A percentile compares a stretch with the other conserved stretches of the same genome.
phyloP scores from a whole-genome alignment of 2,797 vertebrate species.

The Scomberomorus guttatus region DNA sequence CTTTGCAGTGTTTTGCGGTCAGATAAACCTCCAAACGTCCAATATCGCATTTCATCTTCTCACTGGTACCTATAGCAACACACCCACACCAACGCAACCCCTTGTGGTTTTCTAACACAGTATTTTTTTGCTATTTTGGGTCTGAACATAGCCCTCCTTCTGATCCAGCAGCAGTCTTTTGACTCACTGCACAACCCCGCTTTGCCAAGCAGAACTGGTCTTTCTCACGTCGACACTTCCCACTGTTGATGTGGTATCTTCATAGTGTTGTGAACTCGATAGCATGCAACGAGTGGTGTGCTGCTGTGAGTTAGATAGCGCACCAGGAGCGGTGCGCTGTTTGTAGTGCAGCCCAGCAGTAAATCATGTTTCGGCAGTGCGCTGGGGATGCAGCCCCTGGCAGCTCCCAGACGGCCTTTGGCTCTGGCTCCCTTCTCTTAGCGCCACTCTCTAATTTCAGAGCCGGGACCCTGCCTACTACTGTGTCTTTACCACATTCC shows the following conservation, averaged over 20 bases:
- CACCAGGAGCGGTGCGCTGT: slow-evolving; percentile 50
- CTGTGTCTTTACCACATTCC: slow-evolving; percentile 83
- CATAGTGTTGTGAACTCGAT: slow-evolving; percentile 56
- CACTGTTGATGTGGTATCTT: slow-evolving; percentile 69
- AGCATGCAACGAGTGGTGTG: slow-evolving; percentile 54
- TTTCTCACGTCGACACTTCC: slow-evolving; percentile 73
- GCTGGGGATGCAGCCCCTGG: slow-evolving; percentile 80
- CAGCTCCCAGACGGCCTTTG: slow-evolving; percentile 80
- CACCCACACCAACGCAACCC: background rate
- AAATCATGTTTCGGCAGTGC: slow-evolving; percentile 77
- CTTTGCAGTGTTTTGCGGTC: background rate
- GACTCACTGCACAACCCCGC: slow-evolving; percentile 32
- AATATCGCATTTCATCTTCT: slow-evolving; percentile 6
- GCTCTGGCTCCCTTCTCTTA: slow-evolving; percentile 80
- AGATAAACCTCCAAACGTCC: slow-evolving; percentile 5
- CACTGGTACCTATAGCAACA: slow-evolving; percentile 9
- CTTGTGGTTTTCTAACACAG: background rate
- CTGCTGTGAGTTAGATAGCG: slow-evolving; percentile 60
- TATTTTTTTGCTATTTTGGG: background rate
- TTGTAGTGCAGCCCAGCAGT: slow-evolving; percentile 69
- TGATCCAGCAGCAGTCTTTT: slow-evolving; percentile 10
- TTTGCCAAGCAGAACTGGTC: slow-evolving; percentile 31
- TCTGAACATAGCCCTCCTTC: background rate
- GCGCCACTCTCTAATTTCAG: slow-evolving; percentile 85
- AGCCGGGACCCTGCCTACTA: slow-evolving; percentile 80